Evolutionary conservation across 2,113 vertebrate genomes (phyloP).

Genomic region (Cephalopterus ornatus): DNA sequence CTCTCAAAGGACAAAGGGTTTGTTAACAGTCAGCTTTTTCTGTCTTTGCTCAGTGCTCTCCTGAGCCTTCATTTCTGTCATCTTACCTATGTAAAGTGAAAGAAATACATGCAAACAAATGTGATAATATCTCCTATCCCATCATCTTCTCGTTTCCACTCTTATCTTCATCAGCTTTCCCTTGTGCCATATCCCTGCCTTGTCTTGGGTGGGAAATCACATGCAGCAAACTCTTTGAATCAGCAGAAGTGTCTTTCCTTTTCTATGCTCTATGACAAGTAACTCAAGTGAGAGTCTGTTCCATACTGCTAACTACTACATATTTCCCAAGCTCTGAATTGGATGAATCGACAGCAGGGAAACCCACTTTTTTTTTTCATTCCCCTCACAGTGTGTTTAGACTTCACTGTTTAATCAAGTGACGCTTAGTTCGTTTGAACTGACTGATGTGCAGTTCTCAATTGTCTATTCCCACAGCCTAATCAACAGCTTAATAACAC

Average conservation of each 20-base stretch:
- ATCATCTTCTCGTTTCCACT: background rate
- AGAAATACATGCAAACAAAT: background rate
- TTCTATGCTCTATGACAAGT: background rate
- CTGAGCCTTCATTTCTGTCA: background rate
- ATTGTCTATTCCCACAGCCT: background rate
- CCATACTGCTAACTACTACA: background rate
- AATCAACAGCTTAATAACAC: conserved; percentile 34
- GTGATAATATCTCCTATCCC: background rate
- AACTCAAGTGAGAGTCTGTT: background rate
- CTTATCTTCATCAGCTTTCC: background rate
- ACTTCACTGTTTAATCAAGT: conserved; percentile 36
- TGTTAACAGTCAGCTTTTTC: background rate
- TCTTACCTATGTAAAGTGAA: background rate
- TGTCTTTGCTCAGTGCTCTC: background rate
- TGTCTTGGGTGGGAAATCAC: background rate
- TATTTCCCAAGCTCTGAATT: background rate
- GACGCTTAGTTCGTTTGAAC: conserved; percentile 3
- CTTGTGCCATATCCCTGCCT: background rate
- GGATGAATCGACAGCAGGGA: background rate
- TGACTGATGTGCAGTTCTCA: conserved; percentile 11
- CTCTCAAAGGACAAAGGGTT: background rate
- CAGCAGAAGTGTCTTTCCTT: background rate
- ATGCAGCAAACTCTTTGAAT: background rate
- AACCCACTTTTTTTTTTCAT: background rate
- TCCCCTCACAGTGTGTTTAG: background rate